A percentile compares a stretch with the other conserved stretches of the same genome.
Evolutionary conservation across 2,888 invertebrate species (phyloP).

Genomic region (Eristalis arbustorum): DNA sequence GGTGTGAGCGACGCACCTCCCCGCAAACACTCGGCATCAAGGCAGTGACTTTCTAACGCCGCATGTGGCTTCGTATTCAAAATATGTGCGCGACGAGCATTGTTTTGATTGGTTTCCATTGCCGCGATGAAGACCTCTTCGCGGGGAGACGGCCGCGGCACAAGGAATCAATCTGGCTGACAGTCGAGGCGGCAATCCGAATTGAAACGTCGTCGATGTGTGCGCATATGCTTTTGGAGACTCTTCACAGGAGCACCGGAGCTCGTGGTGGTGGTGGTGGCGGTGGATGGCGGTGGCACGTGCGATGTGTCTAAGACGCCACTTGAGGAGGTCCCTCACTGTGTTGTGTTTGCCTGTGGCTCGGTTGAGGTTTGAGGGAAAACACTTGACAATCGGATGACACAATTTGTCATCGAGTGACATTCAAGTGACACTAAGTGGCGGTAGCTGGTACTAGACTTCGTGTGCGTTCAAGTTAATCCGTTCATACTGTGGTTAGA

Average conservation of each 20-base stretch:
- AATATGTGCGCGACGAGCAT: constrained; percentile 18
- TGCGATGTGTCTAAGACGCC: constrained; percentile 17
- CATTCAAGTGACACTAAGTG: background rate
- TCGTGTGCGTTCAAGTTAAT: background rate
- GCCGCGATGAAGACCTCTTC: constrained; percentile 41
- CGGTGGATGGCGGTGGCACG: constrained; percentile 16
- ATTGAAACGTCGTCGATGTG: constrained; percentile 12
- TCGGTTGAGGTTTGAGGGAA: background rate
- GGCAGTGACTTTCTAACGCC: constrained; percentile 2
- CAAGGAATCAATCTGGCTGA: constrained; percentile 35
- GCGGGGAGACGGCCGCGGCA: constrained; percentile 2
- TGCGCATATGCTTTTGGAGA: constrained; percentile 8
- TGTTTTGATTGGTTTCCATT: constrained; percentile 42
- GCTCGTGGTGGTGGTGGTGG: background rate
- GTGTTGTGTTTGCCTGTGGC: background rate
- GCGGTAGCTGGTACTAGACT: background rate
- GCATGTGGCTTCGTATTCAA: constrained; percentile 23
- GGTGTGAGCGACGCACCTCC: constrained; percentile 6
- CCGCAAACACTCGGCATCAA: background rate
- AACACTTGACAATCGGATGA: constrained; percentile 30
- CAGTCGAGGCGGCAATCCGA: constrained; percentile 33
- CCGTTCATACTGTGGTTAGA: background rate
- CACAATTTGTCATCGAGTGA: background rate
- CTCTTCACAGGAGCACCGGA: background rate
- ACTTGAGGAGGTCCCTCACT: constrained; percentile 4